These are phyloP conservation scores for Auanema sp. DNA, from an alignment of 2,888 invertebrate genomes.

Conservation along the genomic window DNA sequence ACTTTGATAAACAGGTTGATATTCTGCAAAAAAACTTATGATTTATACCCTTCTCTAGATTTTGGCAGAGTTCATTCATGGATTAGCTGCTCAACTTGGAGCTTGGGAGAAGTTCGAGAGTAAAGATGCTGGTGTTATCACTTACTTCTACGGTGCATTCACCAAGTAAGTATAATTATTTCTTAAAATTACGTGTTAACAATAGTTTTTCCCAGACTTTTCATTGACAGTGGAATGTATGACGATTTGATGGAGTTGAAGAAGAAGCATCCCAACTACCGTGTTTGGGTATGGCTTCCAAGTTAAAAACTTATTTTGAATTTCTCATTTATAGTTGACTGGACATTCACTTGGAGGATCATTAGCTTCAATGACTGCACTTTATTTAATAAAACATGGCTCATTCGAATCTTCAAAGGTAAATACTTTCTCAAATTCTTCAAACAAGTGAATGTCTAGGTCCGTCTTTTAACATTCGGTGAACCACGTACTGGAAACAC, in stretches of 20 bases:
- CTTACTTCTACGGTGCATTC: constrained; percentile 61
- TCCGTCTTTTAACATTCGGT: constrained; percentile 58
- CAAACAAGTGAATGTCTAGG: constrained; percentile 9
- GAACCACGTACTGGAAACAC: constrained; percentile 64
- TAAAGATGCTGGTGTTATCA: constrained; percentile 60
- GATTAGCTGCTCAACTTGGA: constrained; percentile 60
- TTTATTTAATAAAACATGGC: constrained; percentile 56
- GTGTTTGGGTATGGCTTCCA: constrained; percentile 53
- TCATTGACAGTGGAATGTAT: constrained; percentile 59
- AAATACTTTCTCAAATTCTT: too few species aligned
- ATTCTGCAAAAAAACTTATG: not conserved
- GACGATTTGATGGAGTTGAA: constrained; percentile 54
- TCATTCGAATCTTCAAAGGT: constrained; percentile 51
- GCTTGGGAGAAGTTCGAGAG: constrained; percentile 63
- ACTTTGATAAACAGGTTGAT: constrained; percentile 55
- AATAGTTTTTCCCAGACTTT: too few species aligned
- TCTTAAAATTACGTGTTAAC: not conserved
- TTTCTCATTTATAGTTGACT: constrained; percentile 43
- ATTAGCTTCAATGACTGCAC: constrained; percentile 61
- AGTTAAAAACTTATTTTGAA: not conserved
- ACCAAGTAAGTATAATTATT: constrained; percentile 14
- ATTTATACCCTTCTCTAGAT: constrained; percentile 18
- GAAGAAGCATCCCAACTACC: constrained; percentile 57
- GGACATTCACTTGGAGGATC: constrained; percentile 62
- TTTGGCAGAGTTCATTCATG: constrained; percentile 59